Evolutionary conservation across 2,797 vertebrate genomes (phyloP), one percentile per base, ranked within the genome.

Genomic region (Triplophysa yarkandensis): DNA sequence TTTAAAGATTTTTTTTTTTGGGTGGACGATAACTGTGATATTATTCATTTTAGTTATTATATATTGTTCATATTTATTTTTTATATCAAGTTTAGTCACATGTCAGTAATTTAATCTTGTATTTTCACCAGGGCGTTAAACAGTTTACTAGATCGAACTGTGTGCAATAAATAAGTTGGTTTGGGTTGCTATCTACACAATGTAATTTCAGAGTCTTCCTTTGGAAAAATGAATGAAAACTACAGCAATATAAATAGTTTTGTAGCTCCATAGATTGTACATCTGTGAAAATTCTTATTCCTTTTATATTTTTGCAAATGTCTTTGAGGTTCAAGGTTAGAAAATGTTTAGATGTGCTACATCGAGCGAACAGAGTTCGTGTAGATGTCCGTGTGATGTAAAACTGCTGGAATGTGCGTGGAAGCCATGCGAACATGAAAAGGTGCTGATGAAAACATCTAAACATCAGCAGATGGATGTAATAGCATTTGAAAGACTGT

Each of bases 401-500:
- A 65, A 30, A 43, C 25, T 3, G 4, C 32, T 41, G 30, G 48
- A 2, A 4, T 23, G 17, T 54, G 61, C 64, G 19, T 27, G 48
- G 61, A 65, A 44, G 36, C 19, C 7, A 16, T 55, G 25, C 62
- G 17, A 25, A 46, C 61, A 36, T 65, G 32, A 64, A 69, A 46
- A 57, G 52, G 43, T 65, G 28, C 54, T 34, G 55, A 77, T 63
- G 68, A 43, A 71, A 39, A 32, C 27, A 44, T 71, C 21, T 54
- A 64, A 52, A 73, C 34, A 39, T 74, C 62, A 66, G 8, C 34
- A 43, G 30, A 61, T 32, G 62, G 57, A 77, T 28, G 25, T 67
- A 43, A 72, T 52, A 34, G 43, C 60, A 50, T 77, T 58, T 58
- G 69, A 72, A 61, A 19, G 61, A 71, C 27, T 67, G 62, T 67